Base-by-base conservation (phyloP, 2,797 vertebrate genomes). In the Cyprinella venusta region DNA sequence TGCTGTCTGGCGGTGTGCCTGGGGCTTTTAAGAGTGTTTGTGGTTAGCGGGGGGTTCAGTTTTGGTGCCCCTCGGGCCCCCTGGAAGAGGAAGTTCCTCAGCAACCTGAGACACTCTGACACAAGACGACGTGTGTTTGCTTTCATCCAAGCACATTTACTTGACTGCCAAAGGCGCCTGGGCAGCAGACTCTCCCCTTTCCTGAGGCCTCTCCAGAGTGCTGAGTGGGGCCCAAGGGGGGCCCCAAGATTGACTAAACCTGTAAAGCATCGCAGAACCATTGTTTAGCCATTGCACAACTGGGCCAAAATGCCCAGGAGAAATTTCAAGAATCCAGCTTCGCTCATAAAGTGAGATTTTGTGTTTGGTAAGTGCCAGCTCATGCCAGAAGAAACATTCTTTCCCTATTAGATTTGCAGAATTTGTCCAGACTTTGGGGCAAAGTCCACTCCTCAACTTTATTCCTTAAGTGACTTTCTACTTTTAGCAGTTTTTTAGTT, bases 81-180 rank as follows among this genome's bases (percentile, higher is more conserved):
- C 69, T 8, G 26, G 38, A 67, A 81, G 68, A 87, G 86, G 87
- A 88, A 85, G 85, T 86, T 87, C 88, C 78, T 82, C 69, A 81
- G 84, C 79, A 88, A 88, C 85, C 67, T 63, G 75, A 91, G 84
- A 85, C 69, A 76, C 64, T 5, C 36, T 61, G 59, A 82, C 70
- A 83, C 71, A 80, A 67, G 61, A 48, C 3, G 1, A 1, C n/a
- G 59, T 69, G 72, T 85, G 72, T 83, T 85, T 86, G 83, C 80
- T 82, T 86, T 86, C n/a, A 45, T 52, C 80, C 78, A 67, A 76
- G 33, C 52, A n/a, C 56, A n/a, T 69, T 80, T 50, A 33, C 74
- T 71, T 38, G 15, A 21, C 64, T 61, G 38, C 26, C 85, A 40
- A 38, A 54, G 56, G 36, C 30, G 8, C 13, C 69, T 52, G 80